These are phyloP conservation scores for Aphelenchoides bicaudatus DNA, from an alignment of 2,888 invertebrate genomes.

Conservation along the genomic window DNA sequence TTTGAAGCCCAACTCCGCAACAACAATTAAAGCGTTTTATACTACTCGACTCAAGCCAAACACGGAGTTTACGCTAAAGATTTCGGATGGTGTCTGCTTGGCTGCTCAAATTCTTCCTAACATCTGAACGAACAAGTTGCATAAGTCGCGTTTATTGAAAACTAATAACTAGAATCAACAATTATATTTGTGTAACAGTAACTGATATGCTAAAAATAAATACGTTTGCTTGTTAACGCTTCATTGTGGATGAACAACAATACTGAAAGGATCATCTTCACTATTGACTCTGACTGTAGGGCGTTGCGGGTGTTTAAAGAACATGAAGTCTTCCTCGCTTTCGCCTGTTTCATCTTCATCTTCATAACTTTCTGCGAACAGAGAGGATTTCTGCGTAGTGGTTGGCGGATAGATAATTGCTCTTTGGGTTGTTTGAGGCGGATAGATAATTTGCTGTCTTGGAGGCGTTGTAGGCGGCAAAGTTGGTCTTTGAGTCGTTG, in stretches of 20 bases:
- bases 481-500: neutral
- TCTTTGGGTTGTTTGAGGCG: slow-evolving; percentile 6
- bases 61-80: slow-evolving; percentile 5
- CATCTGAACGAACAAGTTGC: no score
- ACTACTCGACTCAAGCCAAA: slow-evolving; percentile 5
- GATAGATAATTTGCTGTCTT: slow-evolving; percentile 9
- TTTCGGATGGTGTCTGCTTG: slow-evolving; percentile 14
- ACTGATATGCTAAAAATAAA: no score
- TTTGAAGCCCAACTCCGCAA: neutral
- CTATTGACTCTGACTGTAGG: no score
- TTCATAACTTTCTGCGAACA: slow-evolving; percentile 13
- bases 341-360: slow-evolving; percentile 23
- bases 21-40: neutral
- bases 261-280: slow-evolving; percentile 19
- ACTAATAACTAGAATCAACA: slow-evolving; percentile 8
- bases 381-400: neutral
- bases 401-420: slow-evolving; percentile 13
- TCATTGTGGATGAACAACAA: slow-evolving; percentile 13
- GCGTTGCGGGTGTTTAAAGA: no score
- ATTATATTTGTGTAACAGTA: slow-evolving; percentile 1
- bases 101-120: neutral
- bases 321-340: slow-evolving; percentile 31
- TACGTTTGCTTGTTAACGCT: neutral
- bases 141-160: neutral
- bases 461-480: slow-evolving; percentile 7